These are phyloP conservation scores for Cantharis flavilabris DNA, from an alignment of 2,888 invertebrate genomes.

Conservation along the genomic window DNA sequence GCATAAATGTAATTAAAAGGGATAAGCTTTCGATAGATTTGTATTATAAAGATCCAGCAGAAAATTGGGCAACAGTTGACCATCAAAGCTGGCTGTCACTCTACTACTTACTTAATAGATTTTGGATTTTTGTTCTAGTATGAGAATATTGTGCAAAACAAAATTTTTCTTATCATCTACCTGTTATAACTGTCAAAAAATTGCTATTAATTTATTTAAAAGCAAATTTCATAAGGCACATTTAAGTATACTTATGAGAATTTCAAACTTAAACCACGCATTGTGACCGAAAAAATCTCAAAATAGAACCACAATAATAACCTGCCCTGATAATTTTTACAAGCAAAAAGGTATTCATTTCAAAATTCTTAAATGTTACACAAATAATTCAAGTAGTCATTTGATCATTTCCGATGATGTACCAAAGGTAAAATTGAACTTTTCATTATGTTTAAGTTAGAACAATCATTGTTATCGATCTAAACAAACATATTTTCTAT, in stretches of 20 bases:
- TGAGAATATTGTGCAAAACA: background rate
- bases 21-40: no score
- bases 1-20: no score
- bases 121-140: background rate
- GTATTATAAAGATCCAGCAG: background rate
- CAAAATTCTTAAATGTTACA: background rate
- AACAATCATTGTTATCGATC: no score
- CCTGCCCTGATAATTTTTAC: background rate
- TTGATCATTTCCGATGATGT: background rate
- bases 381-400: background rate
- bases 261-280: background rate
- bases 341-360: background rate
- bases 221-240: background rate
- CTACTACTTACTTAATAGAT: background rate
- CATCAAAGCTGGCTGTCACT: background rate
- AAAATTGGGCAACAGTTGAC: background rate
- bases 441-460: background rate
- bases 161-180: background rate
- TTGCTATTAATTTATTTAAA: background rate
- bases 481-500: background rate
- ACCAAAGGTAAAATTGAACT: background rate
- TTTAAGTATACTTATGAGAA: background rate
- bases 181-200: background rate
- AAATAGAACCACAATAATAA: background rate
- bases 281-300: background rate